phyloP scores from a whole-genome alignment of 2,797 vertebrate species.

The Simalia tracyae region DNA sequence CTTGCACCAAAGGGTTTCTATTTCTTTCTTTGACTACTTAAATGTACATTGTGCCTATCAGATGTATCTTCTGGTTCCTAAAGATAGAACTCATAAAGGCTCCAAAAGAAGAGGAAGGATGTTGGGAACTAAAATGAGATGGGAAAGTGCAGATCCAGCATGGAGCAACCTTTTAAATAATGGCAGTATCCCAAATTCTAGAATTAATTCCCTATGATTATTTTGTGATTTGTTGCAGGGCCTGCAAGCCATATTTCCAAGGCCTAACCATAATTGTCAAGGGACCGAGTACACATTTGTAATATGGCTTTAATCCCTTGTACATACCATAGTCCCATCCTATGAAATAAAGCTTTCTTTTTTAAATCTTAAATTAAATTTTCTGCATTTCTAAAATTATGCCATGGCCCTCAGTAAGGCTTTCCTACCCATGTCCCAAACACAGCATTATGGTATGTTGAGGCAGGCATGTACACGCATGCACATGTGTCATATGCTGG shows the following conservation, averaged over 20 bases:
- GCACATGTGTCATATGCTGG: not conserved
- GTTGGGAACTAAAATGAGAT: fast-evolving
- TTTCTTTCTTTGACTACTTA: conserved; percentile 34
- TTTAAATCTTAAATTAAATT: not conserved
- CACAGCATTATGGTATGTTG: not conserved
- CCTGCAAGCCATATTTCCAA: not conserved
- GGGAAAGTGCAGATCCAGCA: not conserved
- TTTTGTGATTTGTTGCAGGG: not conserved
- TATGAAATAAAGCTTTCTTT: not conserved
- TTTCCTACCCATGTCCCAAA: not conserved
- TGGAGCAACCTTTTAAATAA: not conserved
- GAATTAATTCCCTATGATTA: not conserved
- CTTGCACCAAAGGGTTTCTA: not conserved
- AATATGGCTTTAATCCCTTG: not conserved
- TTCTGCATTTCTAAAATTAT: not conserved
- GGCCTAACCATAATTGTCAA: not conserved
- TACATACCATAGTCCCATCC: not conserved
- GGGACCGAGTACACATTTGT: not conserved
- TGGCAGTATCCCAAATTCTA: not conserved
- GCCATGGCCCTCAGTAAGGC: not conserved
- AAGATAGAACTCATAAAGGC: not conserved
- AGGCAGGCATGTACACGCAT: not conserved
- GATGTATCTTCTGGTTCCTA: conserved; percentile 31
- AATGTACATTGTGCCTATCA: not conserved
- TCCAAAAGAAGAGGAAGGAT: not conserved